Percentiles rank a stretch among this genome's conserved stretches.
Evolutionary conservation across 2,113 vertebrate species (phyloP).

Genomic region (Tragelaphus buxtoni): DNA sequence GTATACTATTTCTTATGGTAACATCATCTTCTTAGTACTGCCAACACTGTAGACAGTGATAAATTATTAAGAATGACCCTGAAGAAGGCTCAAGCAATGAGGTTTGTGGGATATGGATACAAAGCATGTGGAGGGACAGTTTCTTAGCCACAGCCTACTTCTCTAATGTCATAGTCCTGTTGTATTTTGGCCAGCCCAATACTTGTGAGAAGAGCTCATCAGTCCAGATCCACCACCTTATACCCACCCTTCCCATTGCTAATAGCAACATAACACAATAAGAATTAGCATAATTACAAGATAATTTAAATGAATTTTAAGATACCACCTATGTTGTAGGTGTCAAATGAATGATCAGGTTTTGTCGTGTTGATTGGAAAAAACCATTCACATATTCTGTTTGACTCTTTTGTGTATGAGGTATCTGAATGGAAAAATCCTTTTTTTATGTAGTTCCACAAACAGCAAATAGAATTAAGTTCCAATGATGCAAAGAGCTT

Average conservation of each 20-base stretch:
- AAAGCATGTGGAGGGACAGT: background rate
- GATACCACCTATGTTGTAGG: background rate
- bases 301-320: background rate
- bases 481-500: background rate
- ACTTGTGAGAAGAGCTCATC: background rate
- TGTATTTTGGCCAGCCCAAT: background rate
- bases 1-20: conserved; percentile 34
- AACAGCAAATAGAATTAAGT: background rate
- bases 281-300: background rate
- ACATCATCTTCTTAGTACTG: conserved; percentile 22
- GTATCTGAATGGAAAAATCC: background rate
- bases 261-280: background rate
- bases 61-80: conserved; percentile 45
- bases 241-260: background rate
- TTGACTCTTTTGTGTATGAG: background rate
- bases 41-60: background rate
- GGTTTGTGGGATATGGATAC: background rate
- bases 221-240: background rate
- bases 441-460: background rate
- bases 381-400: background rate
- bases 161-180: background rate
- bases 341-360: background rate
- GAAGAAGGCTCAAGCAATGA: background rate
- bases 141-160: background rate
- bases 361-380: background rate